These are phyloP conservation scores for Himalopsyche anomala DNA, from an alignment of 2,888 invertebrate genomes.

Conservation along the genomic window DNA sequence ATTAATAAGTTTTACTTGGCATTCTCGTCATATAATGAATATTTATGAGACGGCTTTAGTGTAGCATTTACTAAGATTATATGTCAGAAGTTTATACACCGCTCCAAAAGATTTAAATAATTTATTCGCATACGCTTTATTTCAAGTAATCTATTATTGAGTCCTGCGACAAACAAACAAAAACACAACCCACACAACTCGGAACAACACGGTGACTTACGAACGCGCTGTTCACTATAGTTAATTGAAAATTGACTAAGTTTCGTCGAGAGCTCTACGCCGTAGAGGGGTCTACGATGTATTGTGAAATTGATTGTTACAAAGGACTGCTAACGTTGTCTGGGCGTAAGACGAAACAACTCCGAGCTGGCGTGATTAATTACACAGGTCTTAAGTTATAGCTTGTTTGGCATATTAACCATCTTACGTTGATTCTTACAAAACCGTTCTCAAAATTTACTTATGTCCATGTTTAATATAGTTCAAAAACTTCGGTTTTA, in stretches of 20 bases:
- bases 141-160: constrained; percentile 30
- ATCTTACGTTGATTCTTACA: not conserved
- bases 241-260: constrained; percentile 30
- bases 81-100: not conserved
- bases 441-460: too few species aligned
- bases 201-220: not conserved
- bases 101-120: constrained; percentile 2
- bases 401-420: constrained; percentile 19
- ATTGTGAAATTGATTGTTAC: constrained; percentile 30
- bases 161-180: constrained; percentile 23
- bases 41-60: too few species aligned
- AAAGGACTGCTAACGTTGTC: constrained; percentile 30
- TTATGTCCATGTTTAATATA: too few species aligned
- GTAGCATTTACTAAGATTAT: not conserved
- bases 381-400: constrained; percentile 10
- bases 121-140: constrained; percentile 1
- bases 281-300: constrained; percentile 21
- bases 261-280: not conserved
- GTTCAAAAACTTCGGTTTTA: too few species aligned
- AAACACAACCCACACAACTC: constrained; percentile 17
- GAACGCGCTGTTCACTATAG: not conserved
- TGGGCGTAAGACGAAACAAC: constrained; percentile 19
- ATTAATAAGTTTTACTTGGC: too few species aligned
- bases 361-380: constrained; percentile 19
- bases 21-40: too few species aligned